Evolutionary conservation across 37 sponge, comb jelly and placozoan genomes (phyloP).

Genomic region (Haliclona indistincta): DNA sequence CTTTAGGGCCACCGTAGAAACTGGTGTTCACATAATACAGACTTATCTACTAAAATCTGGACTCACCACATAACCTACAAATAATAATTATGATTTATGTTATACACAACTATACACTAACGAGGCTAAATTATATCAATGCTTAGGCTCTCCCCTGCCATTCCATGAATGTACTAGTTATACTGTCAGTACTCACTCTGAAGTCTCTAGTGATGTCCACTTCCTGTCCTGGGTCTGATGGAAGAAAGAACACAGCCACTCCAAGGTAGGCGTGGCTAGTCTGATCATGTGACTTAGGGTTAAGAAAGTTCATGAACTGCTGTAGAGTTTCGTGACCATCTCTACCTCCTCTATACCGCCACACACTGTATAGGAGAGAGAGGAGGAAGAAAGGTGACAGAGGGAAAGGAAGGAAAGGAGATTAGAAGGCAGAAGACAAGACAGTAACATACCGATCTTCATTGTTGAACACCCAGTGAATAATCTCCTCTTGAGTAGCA

Average conservation of each 20-base stretch:
- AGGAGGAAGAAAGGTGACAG: no score
- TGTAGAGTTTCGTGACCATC: constrained; percentile 81
- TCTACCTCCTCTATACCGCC: constrained; percentile 85
- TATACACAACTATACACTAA: no score
- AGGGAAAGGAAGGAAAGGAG: background rate
- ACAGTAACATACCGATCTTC: constrained; percentile 74
- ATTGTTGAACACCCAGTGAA: constrained; percentile 83
- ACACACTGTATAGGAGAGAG: constrained; percentile 75
- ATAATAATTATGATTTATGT: no score
- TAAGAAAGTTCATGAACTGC: constrained; percentile 81
- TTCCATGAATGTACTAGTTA: no score
- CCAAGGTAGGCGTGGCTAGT: constrained; percentile 36
- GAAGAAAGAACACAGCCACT: constrained; percentile 45
- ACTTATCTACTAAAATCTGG: no score
- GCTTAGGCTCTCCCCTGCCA: no score
- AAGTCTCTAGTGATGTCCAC: background rate
- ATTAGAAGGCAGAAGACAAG: background rate
- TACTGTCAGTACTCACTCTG: constrained; percentile 1
- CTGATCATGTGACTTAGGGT: background rate
- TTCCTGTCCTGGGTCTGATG: background rate
- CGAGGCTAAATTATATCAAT: no score
- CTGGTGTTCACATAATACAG: no score
- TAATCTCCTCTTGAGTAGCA: constrained; percentile 66
- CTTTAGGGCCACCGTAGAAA: no score
- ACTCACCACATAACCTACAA: no score